Base-by-base conservation (phyloP, 1,140 invertebrate genomes). In the Camponotus pennsylvanicus region DNA sequence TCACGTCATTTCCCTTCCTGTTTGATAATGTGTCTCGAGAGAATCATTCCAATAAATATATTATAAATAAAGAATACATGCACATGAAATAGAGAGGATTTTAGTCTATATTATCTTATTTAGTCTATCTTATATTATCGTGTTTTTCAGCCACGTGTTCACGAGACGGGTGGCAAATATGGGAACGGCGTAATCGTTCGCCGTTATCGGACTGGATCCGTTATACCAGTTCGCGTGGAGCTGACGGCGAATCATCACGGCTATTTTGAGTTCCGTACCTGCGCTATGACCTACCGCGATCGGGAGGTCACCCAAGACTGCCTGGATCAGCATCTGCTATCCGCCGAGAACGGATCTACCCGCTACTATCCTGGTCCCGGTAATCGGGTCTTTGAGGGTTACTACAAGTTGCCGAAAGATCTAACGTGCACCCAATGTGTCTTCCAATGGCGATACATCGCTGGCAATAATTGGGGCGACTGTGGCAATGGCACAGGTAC, bases 231-330 rank as follows among this genome's bases (percentile, higher is more conserved):
- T 6, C 96, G 97, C 40, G 96, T 98, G 0, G 97, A 98, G 91
- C 91, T 98, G 1, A 98, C 98, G 0, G 97, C 97, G 5, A 96
- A 96, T 90, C 98, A 98, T 93, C 96, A 96, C 88, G 98, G 98
- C 11, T 98, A 97, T 94, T 99, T 99, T 91, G 98, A 99, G 92
- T 99, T 99, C 94, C 96, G 97, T 79, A 91, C 98, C 0, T 99
- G 98, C 92, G 96, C 98, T 0, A 96, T 96, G 92, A 96, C 95
- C 52, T 93, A 93, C 80, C 94, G 55, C 55, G 94, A 91, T 86
- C 96, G 95, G 84, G 95, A 95, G 64, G 97, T 97, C 0, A 97
- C 96, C 1, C 97, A 98, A 91, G 96, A 97, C 0, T 98, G 98
- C 90, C 94, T 98, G 37, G 97, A 98, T 92, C 94, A 97, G 87